Percentiles rank a stretch among this genome's conserved stretches.
Evolutionary conservation across 1,140 invertebrate genomes (phyloP).

Genomic region (Diploscapter pachys): DNA sequence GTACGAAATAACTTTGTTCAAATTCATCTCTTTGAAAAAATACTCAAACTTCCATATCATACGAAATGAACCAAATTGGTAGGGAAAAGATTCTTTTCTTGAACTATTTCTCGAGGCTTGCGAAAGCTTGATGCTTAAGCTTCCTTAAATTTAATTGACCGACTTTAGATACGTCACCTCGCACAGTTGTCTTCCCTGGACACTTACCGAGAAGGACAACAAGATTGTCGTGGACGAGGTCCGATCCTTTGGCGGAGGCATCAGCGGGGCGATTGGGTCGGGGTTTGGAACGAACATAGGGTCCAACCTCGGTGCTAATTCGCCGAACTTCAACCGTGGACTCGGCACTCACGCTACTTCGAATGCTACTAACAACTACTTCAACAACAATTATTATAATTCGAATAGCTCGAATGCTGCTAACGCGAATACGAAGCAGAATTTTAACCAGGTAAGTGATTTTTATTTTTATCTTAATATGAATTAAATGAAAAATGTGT

Average conservation of each 20-base stretch:
- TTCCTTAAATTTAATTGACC: not conserved
- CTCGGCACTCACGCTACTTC: no score
- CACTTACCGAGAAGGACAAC: conserved; percentile 38
- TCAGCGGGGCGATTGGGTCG: not conserved
- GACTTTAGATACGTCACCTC: conserved; percentile 34
- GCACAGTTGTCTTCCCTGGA: conserved; percentile 34
- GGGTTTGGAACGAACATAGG: conserved; percentile 22
- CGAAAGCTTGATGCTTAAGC: not conserved
- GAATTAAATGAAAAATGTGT: no score
- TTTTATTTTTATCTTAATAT: no score
- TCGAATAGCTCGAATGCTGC: no score
- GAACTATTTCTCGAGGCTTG: not conserved
- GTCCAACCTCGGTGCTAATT: conserved; percentile 9
- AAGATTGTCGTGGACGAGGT: conserved; percentile 37
- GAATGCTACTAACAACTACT: no score
- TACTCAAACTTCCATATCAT: not conserved
- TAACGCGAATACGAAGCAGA: no score
- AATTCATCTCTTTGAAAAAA: not conserved
- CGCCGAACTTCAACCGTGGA: not conserved
- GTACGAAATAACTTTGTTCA: conserved; percentile 16
- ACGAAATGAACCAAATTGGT: not conserved
- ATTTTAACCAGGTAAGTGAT: no score
- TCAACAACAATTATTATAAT: no score
- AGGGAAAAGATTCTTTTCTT: not conserved
- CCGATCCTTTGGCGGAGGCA: not conserved